Percentiles rank a stretch among this genome's conserved stretches.
Conservation (phyloP, 2,797 vertebrate genomes). For the Cichlasoma orientale region DNA sequence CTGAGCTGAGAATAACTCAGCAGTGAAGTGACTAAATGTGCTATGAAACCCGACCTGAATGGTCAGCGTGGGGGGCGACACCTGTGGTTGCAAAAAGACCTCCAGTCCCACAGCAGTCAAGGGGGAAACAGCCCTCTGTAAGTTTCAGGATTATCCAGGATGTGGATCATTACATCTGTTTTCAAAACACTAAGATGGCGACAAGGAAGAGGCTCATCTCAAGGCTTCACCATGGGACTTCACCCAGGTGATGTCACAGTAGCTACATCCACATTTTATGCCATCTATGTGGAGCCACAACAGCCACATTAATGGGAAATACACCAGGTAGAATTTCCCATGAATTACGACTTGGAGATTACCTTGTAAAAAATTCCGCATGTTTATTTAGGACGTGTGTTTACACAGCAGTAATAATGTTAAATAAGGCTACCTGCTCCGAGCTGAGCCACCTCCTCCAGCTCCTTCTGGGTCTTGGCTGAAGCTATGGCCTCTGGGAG, state of each 20-base stretch:
- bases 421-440: conserved; percentile 83
- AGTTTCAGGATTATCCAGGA: neutral
- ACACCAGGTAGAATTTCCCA: neutral
- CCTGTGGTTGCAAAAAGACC: neutral
- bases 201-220: neutral
- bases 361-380: neutral
- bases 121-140: neutral
- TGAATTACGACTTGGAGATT: neutral
- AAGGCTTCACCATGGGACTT: neutral
- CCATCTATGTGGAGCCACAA: neutral
- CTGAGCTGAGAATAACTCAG: conserved; percentile 12
- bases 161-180: neutral
- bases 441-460: conserved; percentile 92
- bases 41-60: conserved; percentile 1
- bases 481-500: conserved; percentile 90
- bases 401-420: neutral
- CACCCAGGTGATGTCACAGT: neutral
- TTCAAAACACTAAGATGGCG: neutral
- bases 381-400: neutral
- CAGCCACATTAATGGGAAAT: neutral
- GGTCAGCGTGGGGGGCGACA: neutral
- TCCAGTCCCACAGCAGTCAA: too few relatives aligned
- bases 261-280: fast-evolving
- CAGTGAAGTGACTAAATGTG: neutral
- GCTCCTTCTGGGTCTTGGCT: conserved; percentile 91